Evolutionary conservation across 2,888 invertebrate genomes (phyloP), one percentile per base, ranked within the genome.

Genomic region (Eudemis profundana): DNA sequence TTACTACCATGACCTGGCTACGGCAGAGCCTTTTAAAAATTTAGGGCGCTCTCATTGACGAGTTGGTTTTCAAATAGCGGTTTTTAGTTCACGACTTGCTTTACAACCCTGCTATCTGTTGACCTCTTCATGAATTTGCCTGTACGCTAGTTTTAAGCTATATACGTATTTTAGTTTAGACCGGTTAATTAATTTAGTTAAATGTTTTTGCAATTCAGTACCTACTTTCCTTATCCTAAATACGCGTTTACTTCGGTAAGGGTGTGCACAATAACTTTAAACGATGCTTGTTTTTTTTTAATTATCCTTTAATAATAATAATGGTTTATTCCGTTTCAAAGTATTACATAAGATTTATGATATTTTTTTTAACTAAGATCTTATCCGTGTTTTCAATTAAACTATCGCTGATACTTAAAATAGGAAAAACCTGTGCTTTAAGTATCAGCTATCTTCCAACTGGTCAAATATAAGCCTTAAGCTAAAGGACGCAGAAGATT

Each of bases 51-150:
- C 7, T 27, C 54, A 54, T 54, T 54, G 54, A 54, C 17, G 42
- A 42, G 27, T 54, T 27, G 40, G 27, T 40, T 54, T 42, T 54
- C 42, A 54, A 54, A 54, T 54, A 54, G 54, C 27, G n/a, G 42
- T 27, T 42, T 54, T 54, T 54, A 42, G 27, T 54, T 42, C 42
- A 27, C 17, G 40, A 7, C 54, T 12, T 40, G 40, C 54, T 54
- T 42, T 29, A 54, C 27, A 42, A n/a, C 21, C 21, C 15, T 4
- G n/a, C 50, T 51, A 36, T 51, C 4, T 51, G 50, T 36, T 36
- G 49, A 17, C 10, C 15, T 49, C 49, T 4, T 17, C 15, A 10
- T 33, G 33, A 8, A 10, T 33, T 33, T 33, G 8, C 10, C 7
- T 33, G 33, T 8, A 5, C 33, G 33, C 33, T 33, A 33, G 33